Conservation (phyloP, 2,888 invertebrate genomes). For the Dasypogon diadema region DNA sequence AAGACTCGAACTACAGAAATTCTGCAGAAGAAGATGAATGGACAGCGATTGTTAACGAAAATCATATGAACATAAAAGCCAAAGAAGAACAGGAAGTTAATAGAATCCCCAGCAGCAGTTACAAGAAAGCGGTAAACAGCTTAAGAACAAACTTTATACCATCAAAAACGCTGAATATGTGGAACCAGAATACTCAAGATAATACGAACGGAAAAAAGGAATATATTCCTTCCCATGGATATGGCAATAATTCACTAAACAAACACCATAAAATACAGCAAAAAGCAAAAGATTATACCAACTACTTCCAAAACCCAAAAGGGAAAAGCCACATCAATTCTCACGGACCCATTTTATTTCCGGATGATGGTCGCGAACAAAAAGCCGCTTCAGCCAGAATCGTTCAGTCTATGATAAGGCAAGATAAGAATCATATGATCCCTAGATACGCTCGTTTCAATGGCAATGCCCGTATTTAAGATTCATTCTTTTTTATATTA, state of each 20-base stretch:
- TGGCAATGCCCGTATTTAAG: constrained; percentile 22
- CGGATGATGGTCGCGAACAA: constrained; percentile 60
- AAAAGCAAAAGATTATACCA: constrained; percentile 60
- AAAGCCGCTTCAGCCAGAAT: constrained; percentile 63
- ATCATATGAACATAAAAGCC: not conserved
- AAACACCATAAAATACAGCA: constrained; percentile 21
- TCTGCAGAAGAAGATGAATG: constrained; percentile 63
- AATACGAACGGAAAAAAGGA: not conserved
- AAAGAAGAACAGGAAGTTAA: constrained; percentile 53
- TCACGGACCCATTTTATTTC: constrained; percentile 58
- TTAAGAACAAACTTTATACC: constrained; percentile 61
- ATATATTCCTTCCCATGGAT: constrained; percentile 57
- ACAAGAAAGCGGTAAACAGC: constrained; percentile 54
- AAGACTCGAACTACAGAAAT: constrained; percentile 57
- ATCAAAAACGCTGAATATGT: constrained; percentile 58
- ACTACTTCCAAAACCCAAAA: constrained; percentile 62
- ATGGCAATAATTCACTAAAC: constrained; percentile 61
- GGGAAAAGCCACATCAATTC: constrained; percentile 11
- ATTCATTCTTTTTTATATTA: too few species aligned
- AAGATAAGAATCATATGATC: constrained; percentile 63
- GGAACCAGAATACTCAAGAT: constrained; percentile 2
- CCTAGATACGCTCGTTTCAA: constrained; percentile 65
- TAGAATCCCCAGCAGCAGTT: constrained; percentile 57
- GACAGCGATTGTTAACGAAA: constrained; percentile 61
- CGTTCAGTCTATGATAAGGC: constrained; percentile 65